Conservation (phyloP, 2,113 vertebrate species). For the Marmota monax region DNA sequence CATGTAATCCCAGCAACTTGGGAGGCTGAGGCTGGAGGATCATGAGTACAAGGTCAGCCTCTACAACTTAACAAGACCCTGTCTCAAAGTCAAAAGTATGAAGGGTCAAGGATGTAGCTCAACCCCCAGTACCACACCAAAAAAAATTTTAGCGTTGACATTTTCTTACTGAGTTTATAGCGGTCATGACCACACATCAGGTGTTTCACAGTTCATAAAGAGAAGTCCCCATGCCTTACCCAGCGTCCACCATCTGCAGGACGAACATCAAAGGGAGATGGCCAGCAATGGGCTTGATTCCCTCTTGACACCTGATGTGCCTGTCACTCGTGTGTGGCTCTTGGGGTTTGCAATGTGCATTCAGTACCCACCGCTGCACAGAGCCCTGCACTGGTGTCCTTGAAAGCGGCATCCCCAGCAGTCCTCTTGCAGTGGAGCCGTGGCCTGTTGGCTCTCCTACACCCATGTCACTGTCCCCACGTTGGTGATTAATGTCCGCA, state of each 20-base stretch:
- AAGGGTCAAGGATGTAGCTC: no score
- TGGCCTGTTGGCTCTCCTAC: fast-evolving
- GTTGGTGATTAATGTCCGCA: fast-evolving
- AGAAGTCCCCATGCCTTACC: no score
- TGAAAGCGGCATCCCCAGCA: not conserved
- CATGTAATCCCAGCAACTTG: no score
- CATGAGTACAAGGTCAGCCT: no score
- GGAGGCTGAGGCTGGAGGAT: no score
- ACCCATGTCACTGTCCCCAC: fast-evolving
- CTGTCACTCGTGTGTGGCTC: fast-evolving
- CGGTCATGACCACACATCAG: fast-evolving
- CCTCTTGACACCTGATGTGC: not conserved
- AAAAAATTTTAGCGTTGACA: not conserved
- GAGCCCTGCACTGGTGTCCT: fast-evolving
- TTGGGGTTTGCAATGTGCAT: fast-evolving
- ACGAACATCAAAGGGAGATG: no score
- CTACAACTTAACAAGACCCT: no score
- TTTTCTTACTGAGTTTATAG: not conserved
- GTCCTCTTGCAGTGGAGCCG: fast-evolving
- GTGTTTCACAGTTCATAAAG: no score
- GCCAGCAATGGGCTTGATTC: not conserved
- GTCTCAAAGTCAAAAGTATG: no score
- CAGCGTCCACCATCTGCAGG: fast-evolving
- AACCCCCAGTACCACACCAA: no score
- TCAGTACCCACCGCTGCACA: fast-evolving